phyloP scores from a whole-genome alignment of 2,113 vertebrate genomes.

The Todiramphus chloris region DNA sequence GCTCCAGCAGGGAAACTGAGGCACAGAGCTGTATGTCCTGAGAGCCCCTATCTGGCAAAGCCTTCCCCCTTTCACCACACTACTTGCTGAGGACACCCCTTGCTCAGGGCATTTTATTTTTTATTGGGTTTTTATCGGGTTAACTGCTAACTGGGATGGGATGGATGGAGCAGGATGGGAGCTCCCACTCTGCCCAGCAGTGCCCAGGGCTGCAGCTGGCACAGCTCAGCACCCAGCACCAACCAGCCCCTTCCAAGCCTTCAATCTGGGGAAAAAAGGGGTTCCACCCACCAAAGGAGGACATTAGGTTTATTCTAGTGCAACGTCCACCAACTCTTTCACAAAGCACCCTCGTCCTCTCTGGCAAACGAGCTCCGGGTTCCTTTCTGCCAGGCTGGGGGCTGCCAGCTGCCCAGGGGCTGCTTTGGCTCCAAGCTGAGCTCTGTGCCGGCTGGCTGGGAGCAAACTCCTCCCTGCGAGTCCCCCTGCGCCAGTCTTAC shows the following conservation, averaged over 20 bases:
- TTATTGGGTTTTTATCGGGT: accelerated
- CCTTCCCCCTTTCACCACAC: background rate
- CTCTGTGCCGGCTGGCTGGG: background rate
- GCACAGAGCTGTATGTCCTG: accelerated
- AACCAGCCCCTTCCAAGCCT: background rate
- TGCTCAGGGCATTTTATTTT: accelerated
- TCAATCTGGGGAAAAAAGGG: background rate
- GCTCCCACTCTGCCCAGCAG: background rate
- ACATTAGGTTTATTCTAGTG: background rate
- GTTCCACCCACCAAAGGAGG: background rate
- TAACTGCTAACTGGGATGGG: background rate
- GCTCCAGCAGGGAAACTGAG: conserved; percentile 28
- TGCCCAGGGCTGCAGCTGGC: background rate
- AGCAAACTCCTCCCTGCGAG: background rate
- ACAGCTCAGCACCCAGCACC: background rate
- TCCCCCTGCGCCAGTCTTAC: background rate
- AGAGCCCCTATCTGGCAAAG: background rate
- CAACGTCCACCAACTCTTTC: background rate
- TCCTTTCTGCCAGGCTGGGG: background rate
- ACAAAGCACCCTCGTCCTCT: background rate
- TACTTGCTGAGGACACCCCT: background rate
- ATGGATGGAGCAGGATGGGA: background rate
- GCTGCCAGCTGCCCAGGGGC: background rate
- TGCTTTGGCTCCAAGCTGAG: background rate
- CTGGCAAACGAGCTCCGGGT: background rate